Evolutionary conservation across 2,113 vertebrate species (phyloP), one percentile per base, ranked within the genome.

Genomic region (Chaetura pelagica): DNA sequence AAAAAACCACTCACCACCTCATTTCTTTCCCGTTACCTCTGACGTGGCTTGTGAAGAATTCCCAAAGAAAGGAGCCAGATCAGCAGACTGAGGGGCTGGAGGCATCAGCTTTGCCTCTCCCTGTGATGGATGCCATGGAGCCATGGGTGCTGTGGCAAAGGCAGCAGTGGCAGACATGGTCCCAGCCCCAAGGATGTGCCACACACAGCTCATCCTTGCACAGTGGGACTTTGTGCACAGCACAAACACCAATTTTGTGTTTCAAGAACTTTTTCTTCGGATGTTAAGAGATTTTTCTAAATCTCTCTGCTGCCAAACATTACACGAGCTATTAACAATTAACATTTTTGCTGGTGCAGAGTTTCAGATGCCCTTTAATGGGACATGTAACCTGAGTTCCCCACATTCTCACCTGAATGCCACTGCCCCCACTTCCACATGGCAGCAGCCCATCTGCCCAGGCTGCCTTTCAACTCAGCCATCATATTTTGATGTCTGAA

Each of bases 91-190:
- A 30, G 29, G 38, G 40, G 34, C 4, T 4, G 48, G 62, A 8
- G 34, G 20, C 42, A 19, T 1, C 29, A 40, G 14, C 67, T 46
- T 55, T n/a, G 80, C 24, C 38, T 15, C 2, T 26, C 38, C 55
- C 57, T 61, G 34, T 14, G 38, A 1, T 35, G 12, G 4, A 17
- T 8, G 30, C 62, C 34, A 4, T 23, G 30, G 46, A 6, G 40
- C 61, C 2, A 3, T 4, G 2, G 40, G 0, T 9, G 40, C 2
- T 9, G 34, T 5, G 34, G 24, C 5, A 10, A 0, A 0, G 26
- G 35, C 3, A 5, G 49, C 63, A 40, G 48, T 5, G 30, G 20
- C 44, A 76, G 38, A 9, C 11, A 2, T 0, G 1, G 42, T 5
- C 61, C n/a, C 61, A 61, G 23, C 42, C 38, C 58, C 49, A 46